Percentiles rank a stretch among this genome's conserved stretches.
phyloP scores from a whole-genome alignment of 2,797 vertebrate species.

The Helicolenus hilgendorfi region DNA sequence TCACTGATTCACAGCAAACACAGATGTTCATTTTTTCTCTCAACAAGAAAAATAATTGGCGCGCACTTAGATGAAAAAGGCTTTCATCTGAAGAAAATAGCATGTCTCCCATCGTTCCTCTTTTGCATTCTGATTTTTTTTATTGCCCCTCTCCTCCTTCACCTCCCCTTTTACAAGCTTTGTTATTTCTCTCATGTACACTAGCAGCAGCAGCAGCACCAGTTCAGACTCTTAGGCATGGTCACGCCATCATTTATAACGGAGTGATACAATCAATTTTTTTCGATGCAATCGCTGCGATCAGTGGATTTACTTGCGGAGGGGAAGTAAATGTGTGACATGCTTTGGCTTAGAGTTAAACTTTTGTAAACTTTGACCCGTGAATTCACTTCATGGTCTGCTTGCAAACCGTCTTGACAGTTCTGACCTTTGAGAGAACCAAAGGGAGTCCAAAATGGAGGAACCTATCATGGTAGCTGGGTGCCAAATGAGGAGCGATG shows the following conservation, averaged over 20 bases:
- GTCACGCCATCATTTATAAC: neutral
- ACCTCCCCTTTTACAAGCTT: neutral
- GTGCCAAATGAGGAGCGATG: neutral
- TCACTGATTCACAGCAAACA: conserved; percentile 74
- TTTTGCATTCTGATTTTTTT: conserved; percentile 10
- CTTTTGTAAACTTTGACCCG: conserved; percentile 17
- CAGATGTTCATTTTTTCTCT: conserved; percentile 79
- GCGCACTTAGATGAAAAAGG: conserved; percentile 60
- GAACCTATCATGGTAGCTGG: neutral
- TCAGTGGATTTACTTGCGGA: neutral
- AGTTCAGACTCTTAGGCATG: neutral
- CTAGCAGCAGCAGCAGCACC: neutral
- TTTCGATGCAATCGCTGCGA: neutral
- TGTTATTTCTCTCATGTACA: conserved; percentile 1
- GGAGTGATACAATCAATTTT: neutral
- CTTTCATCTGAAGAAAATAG: conserved; percentile 72
- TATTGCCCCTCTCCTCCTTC: conserved; percentile 12
- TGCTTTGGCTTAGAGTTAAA: neutral
- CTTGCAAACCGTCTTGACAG: conserved; percentile 12
- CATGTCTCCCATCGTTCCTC: conserved; percentile 21
- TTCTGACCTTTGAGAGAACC: conserved; percentile 39
- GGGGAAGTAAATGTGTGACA: neutral
- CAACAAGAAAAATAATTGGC: conserved; percentile 76
- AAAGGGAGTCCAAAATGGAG: neutral
- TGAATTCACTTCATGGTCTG: neutral